phyloP scores from a whole-genome alignment of 2,797 vertebrate species.

The Buphagus erythrorhynchus region DNA sequence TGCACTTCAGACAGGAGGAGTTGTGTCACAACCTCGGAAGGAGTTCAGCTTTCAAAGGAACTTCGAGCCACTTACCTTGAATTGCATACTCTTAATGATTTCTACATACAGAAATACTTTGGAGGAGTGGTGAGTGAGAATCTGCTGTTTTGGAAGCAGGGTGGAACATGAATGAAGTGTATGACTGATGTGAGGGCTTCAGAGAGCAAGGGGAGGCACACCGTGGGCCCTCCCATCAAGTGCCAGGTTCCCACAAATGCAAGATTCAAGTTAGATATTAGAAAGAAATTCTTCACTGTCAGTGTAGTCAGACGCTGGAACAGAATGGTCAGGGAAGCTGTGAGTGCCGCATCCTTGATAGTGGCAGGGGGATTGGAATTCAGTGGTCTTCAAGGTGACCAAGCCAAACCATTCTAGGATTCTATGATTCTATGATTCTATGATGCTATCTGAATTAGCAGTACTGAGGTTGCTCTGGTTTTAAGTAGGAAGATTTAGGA shows the following conservation, averaged over 20 bases:
- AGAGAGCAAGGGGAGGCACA: accelerated
- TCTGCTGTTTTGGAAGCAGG: no score
- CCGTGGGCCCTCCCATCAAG: accelerated
- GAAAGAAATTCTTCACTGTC: accelerated
- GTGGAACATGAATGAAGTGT: background rate
- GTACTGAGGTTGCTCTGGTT: background rate
- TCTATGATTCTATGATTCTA: background rate
- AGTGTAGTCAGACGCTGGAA: background rate
- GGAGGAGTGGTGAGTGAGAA: slow-evolving; percentile 90
- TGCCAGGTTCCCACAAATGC: accelerated
- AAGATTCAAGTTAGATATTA: no score
- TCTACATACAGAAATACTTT: slow-evolving; percentile 93
- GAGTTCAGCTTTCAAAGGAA: slow-evolving; percentile 91
- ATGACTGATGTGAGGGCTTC: accelerated
- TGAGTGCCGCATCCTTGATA: background rate
- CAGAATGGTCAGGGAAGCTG: background rate
- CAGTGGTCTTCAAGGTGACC: accelerated
- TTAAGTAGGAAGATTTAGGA: background rate
- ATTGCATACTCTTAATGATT: slow-evolving; percentile 91
- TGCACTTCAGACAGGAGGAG: slow-evolving; percentile 92
- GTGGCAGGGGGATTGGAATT: background rate
- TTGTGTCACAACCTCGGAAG: slow-evolving; percentile 90
- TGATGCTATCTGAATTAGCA: background rate
- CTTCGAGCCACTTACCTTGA: slow-evolving; percentile 94
- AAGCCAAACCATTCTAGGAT: background rate